Base-by-base conservation (phyloP, 2,888 invertebrate genomes). In the Ophion ellenae region DNA sequence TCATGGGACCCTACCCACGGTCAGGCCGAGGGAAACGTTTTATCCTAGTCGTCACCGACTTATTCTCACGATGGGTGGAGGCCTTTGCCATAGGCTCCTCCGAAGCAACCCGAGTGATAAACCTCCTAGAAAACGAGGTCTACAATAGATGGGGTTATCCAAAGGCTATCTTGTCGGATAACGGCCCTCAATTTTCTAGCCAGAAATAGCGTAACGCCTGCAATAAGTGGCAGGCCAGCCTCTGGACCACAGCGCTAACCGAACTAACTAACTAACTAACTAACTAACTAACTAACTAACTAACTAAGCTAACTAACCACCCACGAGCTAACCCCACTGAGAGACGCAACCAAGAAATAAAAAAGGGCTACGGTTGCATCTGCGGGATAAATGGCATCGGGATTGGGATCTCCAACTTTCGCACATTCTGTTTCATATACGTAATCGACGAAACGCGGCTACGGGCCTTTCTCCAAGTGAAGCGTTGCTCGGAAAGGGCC, bases 1-100 rank as follows among this genome's bases (percentile, higher is more conserved):
- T 74, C 1, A 74, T 74, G 74, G 61, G 74, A 17, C 74, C 74
- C 2, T 74, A 74, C 11, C 61, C 74, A 2, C 59, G 61, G 1
- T 57, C 71, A 0, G 53, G 57, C 6, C 11, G 57, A 32, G 71
- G 71, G 2, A 71, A 71, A 71, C 53, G 57, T 0, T 74, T 61
- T 5, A 40, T 61, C 11, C 36, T 74, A 4, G 40, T 74, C 20
- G 7, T 74, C 40, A 74, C 74, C 11, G 74, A 74, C 40, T 24
- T 74, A 9, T 74, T 74, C 9, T 20, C 61, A 11, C n/a, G 74
- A 20, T 74, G 74, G 61, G 61, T 74, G 2, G 61, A 61, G 11
- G 74, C 74, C 9, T 40, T 74, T 40, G 9, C 4, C n/a, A 7
- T 74, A 17, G 61, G 61, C 9, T 74, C 74, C 10, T 74, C 61